A percentile compares a stretch with the other conserved stretches of the same genome.
Evolutionary conservation across 2,113 vertebrate species (phyloP).

Genomic region (Zosterops pallidus): DNA sequence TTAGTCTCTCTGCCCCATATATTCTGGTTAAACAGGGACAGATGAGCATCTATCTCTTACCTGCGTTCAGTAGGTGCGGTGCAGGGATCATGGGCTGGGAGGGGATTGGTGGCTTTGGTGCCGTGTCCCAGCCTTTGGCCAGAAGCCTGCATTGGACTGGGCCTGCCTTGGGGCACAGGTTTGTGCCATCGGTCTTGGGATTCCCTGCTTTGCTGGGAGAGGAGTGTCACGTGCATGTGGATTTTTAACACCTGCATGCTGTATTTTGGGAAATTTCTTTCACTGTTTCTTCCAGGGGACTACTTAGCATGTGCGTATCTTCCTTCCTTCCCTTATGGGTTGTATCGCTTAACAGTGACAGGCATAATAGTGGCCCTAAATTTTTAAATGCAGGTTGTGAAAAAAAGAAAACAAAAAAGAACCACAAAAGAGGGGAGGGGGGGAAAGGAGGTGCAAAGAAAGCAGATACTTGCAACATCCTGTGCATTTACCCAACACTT

Average conservation of each 20-base stretch:
- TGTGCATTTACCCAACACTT: not conserved
- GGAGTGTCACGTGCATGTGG: accelerated
- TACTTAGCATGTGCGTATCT: accelerated
- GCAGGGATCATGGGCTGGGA: accelerated
- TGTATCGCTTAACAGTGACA: not conserved
- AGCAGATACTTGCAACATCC: not conserved
- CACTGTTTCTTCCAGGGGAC: not conserved
- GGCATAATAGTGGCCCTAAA: not conserved
- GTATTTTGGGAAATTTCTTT: not conserved
- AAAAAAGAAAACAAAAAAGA: not conserved
- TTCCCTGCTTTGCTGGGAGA: not conserved
- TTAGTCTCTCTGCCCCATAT: not conserved
- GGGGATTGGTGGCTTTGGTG: accelerated
- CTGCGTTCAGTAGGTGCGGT: accelerated
- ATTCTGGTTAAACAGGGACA: not conserved
- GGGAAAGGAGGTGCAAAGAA: not conserved
- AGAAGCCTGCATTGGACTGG: accelerated
- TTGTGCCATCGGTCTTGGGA: accelerated
- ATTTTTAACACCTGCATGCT: not conserved
- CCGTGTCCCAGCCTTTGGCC: accelerated
- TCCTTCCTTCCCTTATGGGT: not conserved
- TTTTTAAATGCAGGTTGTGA: not conserved
- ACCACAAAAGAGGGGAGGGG: not conserved
- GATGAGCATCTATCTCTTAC: not conserved
- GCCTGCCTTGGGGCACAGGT: not conserved